These are phyloP conservation scores for Ligdia adustata DNA, from an alignment of 2,888 invertebrate species.

Conservation along the genomic window DNA sequence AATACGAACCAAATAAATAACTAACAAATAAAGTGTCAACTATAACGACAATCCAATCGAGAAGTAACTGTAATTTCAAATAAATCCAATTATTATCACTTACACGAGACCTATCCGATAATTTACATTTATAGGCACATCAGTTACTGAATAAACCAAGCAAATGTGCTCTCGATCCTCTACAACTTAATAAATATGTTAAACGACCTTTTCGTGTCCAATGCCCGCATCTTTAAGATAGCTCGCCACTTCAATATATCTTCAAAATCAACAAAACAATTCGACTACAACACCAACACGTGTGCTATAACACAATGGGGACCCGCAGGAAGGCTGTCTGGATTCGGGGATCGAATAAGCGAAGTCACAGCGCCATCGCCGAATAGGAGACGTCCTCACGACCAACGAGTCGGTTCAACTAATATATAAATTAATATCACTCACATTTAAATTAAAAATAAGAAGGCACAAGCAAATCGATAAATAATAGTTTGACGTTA, in stretches of 20 bases:
- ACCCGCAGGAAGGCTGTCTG: slow-evolving; percentile 59
- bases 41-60: slow-evolving; percentile 52
- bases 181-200: slow-evolving; percentile 72
- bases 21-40: slow-evolving; percentile 45
- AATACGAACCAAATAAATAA: slow-evolving; percentile 52
- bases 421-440: slow-evolving; percentile 81
- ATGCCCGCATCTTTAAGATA: slow-evolving; percentile 76
- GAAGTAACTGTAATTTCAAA: slow-evolving; percentile 67
- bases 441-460: slow-evolving; percentile 77
- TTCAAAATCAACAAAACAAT: slow-evolving; percentile 66
- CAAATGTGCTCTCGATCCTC: slow-evolving; percentile 78
- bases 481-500: slow-evolving; percentile 76
- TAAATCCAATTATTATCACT: slow-evolving; percentile 71
- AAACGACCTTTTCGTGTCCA: slow-evolving; percentile 68
- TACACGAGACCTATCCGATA: slow-evolving; percentile 77
- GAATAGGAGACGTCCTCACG: slow-evolving; percentile 64
- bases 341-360: slow-evolving; percentile 73
- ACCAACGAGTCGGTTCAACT: slow-evolving; percentile 67
- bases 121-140: slow-evolving; percentile 83
- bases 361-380: slow-evolving; percentile 68
- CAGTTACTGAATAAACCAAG: slow-evolving; percentile 80
- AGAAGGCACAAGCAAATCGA: slow-evolving; percentile 81
- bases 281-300: slow-evolving; percentile 68
- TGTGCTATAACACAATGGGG: slow-evolving; percentile 61
- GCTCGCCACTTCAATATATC: slow-evolving; percentile 62